Evolutionary conservation across 1,140 invertebrate genomes (phyloP).

Genomic region (Solen grandis): DNA sequence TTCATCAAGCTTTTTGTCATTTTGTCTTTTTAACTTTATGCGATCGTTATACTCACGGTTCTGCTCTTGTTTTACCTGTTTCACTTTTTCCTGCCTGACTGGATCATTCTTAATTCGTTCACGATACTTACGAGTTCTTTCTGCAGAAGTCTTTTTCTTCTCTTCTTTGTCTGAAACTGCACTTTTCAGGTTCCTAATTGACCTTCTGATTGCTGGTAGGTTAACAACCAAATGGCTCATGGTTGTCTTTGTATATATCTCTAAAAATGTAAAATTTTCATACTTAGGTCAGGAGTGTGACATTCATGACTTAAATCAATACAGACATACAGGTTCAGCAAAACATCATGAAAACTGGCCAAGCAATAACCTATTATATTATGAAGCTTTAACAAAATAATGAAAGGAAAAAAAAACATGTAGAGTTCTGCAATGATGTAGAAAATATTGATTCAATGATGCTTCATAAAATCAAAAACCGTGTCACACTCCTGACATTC

Average conservation of each 20-base stretch:
- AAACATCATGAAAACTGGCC: slow-evolving; percentile 1
- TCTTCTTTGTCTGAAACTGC: neutral
- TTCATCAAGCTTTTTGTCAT: neutral
- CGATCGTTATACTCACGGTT: slow-evolving; percentile 13
- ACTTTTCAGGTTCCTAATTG: neutral
- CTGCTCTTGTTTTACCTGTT: slow-evolving; percentile 11
- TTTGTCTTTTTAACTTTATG: neutral
- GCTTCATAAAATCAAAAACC: neutral
- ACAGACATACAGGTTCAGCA: neutral
- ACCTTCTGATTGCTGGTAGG: slow-evolving; percentile 9
- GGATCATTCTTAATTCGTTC: slow-evolving; percentile 37
- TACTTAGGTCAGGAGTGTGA: slow-evolving; percentile 12
- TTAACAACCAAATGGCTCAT: neutral
- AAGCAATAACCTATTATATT: neutral
- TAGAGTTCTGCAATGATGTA: slow-evolving; percentile 6
- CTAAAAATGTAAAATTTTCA: neutral
- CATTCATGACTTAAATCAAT: slow-evolving; percentile 8
- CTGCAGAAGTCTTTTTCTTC: slow-evolving; percentile 5
- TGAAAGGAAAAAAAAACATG: neutral
- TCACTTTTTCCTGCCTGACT: neutral
- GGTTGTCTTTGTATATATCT: neutral
- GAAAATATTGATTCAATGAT: slow-evolving; percentile 7
- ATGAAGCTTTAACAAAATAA: slow-evolving; percentile 11
- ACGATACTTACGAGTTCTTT: slow-evolving; percentile 13
- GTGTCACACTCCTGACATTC: slow-evolving; percentile 16